Evolutionary conservation across 2,888 invertebrate genomes (phyloP), one percentile per base, ranked within the genome.

Genomic region (Hyposoter didymator): DNA sequence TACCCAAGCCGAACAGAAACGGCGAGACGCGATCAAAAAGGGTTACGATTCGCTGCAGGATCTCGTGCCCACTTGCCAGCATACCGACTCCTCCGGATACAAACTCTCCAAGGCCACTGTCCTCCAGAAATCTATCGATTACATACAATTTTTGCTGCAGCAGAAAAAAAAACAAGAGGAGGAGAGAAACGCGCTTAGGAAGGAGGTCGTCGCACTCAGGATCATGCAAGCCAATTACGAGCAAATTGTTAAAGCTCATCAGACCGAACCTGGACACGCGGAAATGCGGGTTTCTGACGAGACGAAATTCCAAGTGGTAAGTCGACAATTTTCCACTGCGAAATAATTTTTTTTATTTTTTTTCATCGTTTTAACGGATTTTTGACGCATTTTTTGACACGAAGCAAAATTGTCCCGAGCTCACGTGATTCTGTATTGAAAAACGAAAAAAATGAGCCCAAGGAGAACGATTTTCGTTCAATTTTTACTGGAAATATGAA

Each of bases 91-190:
- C 39, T 97, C 97, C 28, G 98, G 98, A 35, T 98, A 98, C 93
- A 99, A 99, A 94, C 95, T 99, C 52, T 99, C 99, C 94, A 99
- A 99, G 95, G 99, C 99, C 70, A 98, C 98, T 64, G 97, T 98
- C 62, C 95, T 99, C 59, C 99, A 99, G 94, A 98, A 98, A 94
- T 99, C 98, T 0, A 98, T 98, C 91, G 98, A 98, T 93, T 98
- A 98, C 92, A 98, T 98, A 90, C 97, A 99, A 94, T 99, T 97
- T 94, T 95, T 99, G 89, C 96, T 98, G 88, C 97, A 98, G 93
- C 98, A 99, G 94, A 98, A 99, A 90, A 97, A 97, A 89, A 97
- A 98, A 88, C 98, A 99, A 92, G 99, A 99, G 92, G 98, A 99
- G n/a, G 99, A 99, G 92, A 95, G 99, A 78, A 97, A 97, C 88